A percentile compares a stretch with the other conserved stretches of the same genome.
These are phyloP conservation scores for Tachina grossa DNA, from an alignment of 2,888 invertebrate genomes.

Conservation along the genomic window DNA sequence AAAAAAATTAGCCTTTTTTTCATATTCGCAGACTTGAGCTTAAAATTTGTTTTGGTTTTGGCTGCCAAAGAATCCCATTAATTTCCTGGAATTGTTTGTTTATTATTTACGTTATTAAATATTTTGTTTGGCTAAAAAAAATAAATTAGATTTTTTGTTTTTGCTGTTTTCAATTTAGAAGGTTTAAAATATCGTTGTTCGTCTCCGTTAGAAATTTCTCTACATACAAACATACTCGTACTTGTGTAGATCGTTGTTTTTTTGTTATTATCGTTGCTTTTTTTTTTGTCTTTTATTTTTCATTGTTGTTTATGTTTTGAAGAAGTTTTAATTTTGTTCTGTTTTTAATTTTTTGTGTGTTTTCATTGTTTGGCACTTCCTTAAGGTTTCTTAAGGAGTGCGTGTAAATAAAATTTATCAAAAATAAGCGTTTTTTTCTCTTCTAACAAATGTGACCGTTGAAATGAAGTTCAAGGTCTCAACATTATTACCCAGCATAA, in stretches of 20 bases:
- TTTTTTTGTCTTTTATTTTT: not conserved
- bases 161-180: slow-evolving; percentile 13
- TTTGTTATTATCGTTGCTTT: slow-evolving; percentile 3
- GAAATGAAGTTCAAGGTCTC: too few relatives aligned
- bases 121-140: slow-evolving; percentile 34
- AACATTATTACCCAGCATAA: too few relatives aligned
- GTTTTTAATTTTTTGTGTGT: not conserved
- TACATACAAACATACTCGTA: not conserved
- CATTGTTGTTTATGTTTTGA: slow-evolving; percentile 15
- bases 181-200: slow-evolving; percentile 29
- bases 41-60: slow-evolving; percentile 44
- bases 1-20: slow-evolving; percentile 3
- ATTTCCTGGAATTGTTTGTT: slow-evolving; percentile 63
- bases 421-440: not conserved
- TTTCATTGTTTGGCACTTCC: slow-evolving; percentile 8
- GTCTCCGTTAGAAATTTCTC: slow-evolving; percentile 9
- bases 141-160: not conserved
- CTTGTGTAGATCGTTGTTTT: not conserved
- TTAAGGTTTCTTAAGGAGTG: slow-evolving; percentile 25
- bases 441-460: too few relatives aligned
- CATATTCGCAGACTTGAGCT: slow-evolving; percentile 48
- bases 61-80: slow-evolving; percentile 36
- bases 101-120: slow-evolving; percentile 63
- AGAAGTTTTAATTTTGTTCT: slow-evolving; percentile 2
- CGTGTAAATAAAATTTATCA: not conserved